Evolutionary conservation across 2,888 invertebrate genomes (phyloP), one percentile per base, ranked within the genome.

Genomic region (Sinodicranocentrus sp.): DNA sequence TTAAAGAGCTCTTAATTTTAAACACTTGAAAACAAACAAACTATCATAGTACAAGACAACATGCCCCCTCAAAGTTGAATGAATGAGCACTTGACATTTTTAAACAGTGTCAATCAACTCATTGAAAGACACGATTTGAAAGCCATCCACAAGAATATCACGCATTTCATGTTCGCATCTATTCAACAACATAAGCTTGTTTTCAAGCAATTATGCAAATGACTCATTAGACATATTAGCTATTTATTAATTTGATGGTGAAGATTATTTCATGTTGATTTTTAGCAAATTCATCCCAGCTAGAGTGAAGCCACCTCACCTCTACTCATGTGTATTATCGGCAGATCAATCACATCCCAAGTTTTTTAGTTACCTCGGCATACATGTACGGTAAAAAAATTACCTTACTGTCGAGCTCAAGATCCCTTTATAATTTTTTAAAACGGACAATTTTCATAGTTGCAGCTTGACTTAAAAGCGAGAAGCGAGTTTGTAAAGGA

Each of bases 201-300:
- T 44, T 68, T 68, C 52, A 57, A n/a, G 23, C 57, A 57, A 57
- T 57, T 57, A 57, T 21, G 57, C 57, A 57, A 57, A 57, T 23
- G 57, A 57, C 57, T 57, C 57, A 57, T 57, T 57, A 57, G 57
- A 57, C 57, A 57, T 57, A 19, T n/a, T n/a, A n/a, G n/a, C 57
- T 23, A 57, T 57, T 23, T 23, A 57, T 23, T 57, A 57, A 57
- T 57, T 57, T 57, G 57, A 57, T 23, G 21, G n/a, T n/a, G 57
- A 57, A 57, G 2, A 21, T 21, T 57, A 23, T 21, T 33, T 33
- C 33, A 33, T n/a, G 33, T 10, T 10, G 33, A 48, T 48, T 48
- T 48, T 48, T 48, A 3, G n/a, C n/a, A n/a, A 48, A 48, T 48
- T 48, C 33, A 33, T 10, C n/a, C n/a, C n/a, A n/a, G n/a, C n/a